Evolutionary conservation across 53 echinoderm and acorn worm genomes (phyloP).

Genomic region (Mesocentrotus franciscanus): DNA sequence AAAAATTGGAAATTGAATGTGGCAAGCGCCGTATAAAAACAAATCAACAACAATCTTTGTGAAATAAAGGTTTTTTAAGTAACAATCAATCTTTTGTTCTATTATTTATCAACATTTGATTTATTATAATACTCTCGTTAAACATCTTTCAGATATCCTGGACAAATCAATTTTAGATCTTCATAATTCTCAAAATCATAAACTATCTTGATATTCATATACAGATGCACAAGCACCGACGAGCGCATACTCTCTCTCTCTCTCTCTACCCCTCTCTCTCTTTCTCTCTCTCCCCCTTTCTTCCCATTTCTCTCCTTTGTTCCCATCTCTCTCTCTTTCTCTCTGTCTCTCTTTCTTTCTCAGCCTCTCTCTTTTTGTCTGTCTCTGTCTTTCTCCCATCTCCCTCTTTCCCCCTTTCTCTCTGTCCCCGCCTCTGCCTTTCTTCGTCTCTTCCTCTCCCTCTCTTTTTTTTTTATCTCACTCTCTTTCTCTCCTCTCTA

Average conservation of each 20-base stretch:
- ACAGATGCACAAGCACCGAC: too few species aligned
- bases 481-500: background rate
- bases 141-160: too few species aligned
- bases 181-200: too few species aligned
- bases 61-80: background rate
- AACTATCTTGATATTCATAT: too few species aligned
- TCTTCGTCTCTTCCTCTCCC: background rate
- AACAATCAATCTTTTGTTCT: background rate
- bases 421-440: background rate
- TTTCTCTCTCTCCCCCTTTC: background rate
- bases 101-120: background rate
- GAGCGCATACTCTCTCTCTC: too few species aligned
- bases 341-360: background rate
- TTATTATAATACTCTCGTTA: background rate
- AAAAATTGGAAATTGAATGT: too few species aligned
- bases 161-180: too few species aligned
- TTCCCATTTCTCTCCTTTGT: too few species aligned
- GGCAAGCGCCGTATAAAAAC: too few species aligned
- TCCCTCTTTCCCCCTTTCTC: background rate
- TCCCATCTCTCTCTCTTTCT: background rate
- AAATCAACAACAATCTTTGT: background rate
- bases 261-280: too few species aligned
- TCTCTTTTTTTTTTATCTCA: background rate
- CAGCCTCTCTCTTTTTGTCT: too few species aligned
- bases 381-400: too few species aligned